Conservation (phyloP, 2,888 invertebrate species). For the Meteorus colon region DNA sequence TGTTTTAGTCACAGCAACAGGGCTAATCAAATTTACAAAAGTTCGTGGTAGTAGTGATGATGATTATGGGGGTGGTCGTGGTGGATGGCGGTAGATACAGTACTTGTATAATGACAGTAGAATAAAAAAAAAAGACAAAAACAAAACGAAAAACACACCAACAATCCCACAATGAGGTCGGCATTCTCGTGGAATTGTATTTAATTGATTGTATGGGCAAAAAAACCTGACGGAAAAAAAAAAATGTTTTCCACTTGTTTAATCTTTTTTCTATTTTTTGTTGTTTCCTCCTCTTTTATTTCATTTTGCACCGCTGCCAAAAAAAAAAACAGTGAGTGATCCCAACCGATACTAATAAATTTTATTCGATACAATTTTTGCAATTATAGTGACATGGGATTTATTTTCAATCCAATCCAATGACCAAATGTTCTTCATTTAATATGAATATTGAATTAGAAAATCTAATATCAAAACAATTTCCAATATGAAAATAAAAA, state of each 20-base stretch:
- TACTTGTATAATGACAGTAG: background rate
- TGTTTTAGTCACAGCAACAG: constrained; percentile 57
- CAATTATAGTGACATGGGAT: too few species aligned
- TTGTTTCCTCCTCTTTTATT: background rate
- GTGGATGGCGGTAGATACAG: background rate
- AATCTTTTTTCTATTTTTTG: background rate
- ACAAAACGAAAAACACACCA: background rate
- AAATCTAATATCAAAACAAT: too few species aligned
- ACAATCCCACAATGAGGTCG: constrained; percentile 13
- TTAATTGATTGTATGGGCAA: constrained; percentile 26
- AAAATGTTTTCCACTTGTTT: too few species aligned
- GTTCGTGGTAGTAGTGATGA: constrained; percentile 43
- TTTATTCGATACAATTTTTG: too few species aligned
- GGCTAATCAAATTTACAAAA: constrained; percentile 56
- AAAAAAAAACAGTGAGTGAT: too few species aligned
- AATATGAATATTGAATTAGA: too few species aligned
- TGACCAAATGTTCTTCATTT: too few species aligned
- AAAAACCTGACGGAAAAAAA: background rate
- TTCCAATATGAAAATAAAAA: background rate
- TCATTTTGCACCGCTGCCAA: background rate
- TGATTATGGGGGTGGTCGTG: constrained; percentile 38
- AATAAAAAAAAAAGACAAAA: background rate
- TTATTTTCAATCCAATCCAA: too few species aligned
- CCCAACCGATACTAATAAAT: too few species aligned
- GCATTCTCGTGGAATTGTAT: constrained; percentile 20